Evolutionary conservation across 2,797 vertebrate species (phyloP).

Genomic region (Macroramphosus scolopax): DNA sequence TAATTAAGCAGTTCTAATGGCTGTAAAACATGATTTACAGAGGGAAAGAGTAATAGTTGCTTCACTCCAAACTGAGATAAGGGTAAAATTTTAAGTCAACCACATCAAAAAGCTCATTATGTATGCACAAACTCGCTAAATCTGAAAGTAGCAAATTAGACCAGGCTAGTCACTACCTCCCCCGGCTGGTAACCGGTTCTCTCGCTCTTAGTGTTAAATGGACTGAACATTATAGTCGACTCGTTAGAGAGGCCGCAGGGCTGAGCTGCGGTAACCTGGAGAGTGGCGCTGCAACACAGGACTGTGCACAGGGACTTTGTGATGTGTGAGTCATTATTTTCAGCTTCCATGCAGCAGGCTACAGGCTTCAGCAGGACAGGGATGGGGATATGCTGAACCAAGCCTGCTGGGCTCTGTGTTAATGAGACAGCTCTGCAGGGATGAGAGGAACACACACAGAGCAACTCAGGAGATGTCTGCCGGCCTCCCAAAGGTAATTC

Average conservation of each 20-base stretch:
- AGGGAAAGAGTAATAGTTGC: constrained; percentile 40
- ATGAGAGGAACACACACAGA: constrained; percentile 76
- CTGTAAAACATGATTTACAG: constrained; percentile 53
- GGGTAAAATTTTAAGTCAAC: no score
- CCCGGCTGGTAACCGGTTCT: constrained; percentile 16
- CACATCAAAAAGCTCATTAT: constrained; percentile 45
- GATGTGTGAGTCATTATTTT: constrained; percentile 65
- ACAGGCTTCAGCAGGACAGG: constrained; percentile 50
- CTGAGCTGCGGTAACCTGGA: constrained; percentile 37
- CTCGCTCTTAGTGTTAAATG: constrained; percentile 34
- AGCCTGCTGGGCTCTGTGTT: constrained; percentile 61
- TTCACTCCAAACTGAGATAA: constrained; percentile 22
- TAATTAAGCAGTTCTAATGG: constrained; percentile 56
- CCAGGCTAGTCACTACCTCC: constrained; percentile 23
- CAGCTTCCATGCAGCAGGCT: constrained; percentile 50
- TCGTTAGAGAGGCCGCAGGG: constrained; percentile 48
- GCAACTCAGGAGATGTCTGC: constrained; percentile 69
- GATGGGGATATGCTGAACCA: constrained; percentile 49
- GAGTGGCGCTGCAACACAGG: constrained; percentile 31
- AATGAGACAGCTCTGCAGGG: constrained; percentile 78
- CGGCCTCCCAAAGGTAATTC: constrained; percentile 74
- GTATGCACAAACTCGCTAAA: constrained; percentile 33
- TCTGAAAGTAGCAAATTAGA: constrained; percentile 48
- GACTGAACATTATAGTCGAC: constrained; percentile 42
- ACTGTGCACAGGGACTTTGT: constrained; percentile 44